Evolutionary conservation across 2,888 invertebrate species (phyloP).

Genomic region (Ichneumoninae sp.): DNA sequence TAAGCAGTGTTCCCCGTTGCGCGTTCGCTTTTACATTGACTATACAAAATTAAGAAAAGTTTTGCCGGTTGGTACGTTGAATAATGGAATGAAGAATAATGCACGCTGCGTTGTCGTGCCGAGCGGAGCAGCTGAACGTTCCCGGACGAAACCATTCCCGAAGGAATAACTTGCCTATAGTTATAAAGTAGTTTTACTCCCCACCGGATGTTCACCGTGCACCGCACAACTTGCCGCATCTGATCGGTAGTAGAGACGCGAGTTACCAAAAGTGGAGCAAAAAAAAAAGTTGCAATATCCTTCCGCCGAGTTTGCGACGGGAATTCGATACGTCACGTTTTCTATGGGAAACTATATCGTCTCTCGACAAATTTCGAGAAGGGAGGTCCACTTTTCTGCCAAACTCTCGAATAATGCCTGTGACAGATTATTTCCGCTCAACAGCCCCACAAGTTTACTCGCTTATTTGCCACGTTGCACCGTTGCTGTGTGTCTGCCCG

Average conservation of each 20-base stretch:
- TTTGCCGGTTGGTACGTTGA: neutral
- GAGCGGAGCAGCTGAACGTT: constrained; percentile 6
- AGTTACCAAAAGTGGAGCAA: constrained; percentile 21
- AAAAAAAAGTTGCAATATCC: constrained; percentile 7
- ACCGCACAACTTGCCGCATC: neutral
- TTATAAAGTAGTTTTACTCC: constrained; percentile 26
- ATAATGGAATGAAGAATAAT: constrained; percentile 25
- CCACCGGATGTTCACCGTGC: neutral
- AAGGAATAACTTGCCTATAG: constrained; percentile 14
- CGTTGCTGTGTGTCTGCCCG: neutral
- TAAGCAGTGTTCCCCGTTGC: neutral
- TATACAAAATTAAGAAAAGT: neutral
- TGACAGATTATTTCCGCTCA: neutral
- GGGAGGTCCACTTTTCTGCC: neutral
- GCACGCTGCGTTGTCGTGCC: neutral
- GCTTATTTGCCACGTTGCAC: neutral
- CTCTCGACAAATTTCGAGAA: neutral
- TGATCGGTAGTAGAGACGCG: neutral
- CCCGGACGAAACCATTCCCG: neutral
- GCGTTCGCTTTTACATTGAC: neutral
- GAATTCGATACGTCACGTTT: constrained; percentile 5
- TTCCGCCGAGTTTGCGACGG: neutral
- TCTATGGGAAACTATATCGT: neutral
- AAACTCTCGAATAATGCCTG: neutral
- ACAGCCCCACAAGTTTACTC: neutral